Evolutionary conservation across 2,888 invertebrate genomes (phyloP).

Genomic region (Cephus spinipes): DNA sequence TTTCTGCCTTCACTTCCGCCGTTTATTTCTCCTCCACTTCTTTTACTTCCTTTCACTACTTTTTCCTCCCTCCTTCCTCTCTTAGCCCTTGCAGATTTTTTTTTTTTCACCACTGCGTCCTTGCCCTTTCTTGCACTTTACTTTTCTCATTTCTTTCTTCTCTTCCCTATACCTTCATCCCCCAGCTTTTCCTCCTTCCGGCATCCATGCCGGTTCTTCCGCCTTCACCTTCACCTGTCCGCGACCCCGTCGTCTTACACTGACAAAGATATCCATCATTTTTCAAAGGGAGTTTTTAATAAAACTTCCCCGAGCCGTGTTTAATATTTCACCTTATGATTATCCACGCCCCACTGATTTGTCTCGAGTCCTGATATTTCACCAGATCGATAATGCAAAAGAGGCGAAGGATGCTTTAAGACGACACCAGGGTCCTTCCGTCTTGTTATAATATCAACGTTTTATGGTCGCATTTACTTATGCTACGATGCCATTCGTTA

Average conservation of each 20-base stretch:
- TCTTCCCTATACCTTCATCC: not conserved
- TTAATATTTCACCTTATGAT: slow-evolving; percentile 56
- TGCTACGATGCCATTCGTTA: not conserved
- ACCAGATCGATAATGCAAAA: not conserved
- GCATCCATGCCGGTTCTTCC: not conserved
- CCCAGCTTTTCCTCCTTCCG: not conserved
- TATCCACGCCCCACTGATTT: slow-evolving; percentile 53
- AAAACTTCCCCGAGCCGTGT: slow-evolving; percentile 52
- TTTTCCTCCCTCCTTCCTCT: slow-evolving; percentile 7
- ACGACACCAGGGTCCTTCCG: not conserved
- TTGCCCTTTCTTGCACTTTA: not conserved
- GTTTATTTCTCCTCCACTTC: not conserved
- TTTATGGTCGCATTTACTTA: not conserved
- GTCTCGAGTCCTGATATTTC: slow-evolving; percentile 29
- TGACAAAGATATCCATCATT: slow-evolving; percentile 27
- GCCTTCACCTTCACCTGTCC: not conserved
- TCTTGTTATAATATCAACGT: not conserved
- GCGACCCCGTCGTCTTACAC: slow-evolving; percentile 7
- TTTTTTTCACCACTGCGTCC: slow-evolving; percentile 22
- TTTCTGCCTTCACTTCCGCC: slow-evolving; percentile 1
- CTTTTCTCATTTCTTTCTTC: slow-evolving; percentile 5
- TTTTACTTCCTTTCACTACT: not conserved
- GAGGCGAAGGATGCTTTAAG: not conserved
- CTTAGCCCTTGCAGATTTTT: slow-evolving; percentile 3
- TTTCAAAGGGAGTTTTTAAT: slow-evolving; percentile 59